Evolutionary conservation across 2,888 invertebrate genomes (phyloP).

Genomic region (Coenonympha arcania): DNA sequence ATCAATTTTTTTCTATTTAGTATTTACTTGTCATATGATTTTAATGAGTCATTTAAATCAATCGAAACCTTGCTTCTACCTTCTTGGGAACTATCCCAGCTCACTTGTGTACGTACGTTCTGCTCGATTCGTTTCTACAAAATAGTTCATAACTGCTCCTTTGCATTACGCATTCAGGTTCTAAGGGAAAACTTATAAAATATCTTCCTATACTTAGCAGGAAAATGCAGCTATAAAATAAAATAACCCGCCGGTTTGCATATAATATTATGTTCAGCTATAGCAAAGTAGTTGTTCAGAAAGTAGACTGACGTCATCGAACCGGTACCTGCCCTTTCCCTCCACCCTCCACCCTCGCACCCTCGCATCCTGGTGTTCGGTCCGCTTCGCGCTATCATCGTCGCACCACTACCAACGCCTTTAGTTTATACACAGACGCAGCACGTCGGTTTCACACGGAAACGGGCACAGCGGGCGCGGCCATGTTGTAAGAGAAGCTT

Average conservation of each 20-base stretch:
- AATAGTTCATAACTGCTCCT: too few species aligned
- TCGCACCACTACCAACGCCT: slow-evolving; percentile 32
- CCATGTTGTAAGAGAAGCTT: slow-evolving; percentile 71
- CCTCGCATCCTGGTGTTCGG: slow-evolving; percentile 42
- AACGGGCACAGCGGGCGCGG: slow-evolving; percentile 70
- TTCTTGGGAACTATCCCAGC: too few species aligned
- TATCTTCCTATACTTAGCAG: background rate
- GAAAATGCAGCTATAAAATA: background rate
- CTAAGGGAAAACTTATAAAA: too few species aligned
- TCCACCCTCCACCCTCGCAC: slow-evolving; percentile 25
- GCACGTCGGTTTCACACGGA: slow-evolving; percentile 71
- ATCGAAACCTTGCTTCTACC: too few species aligned
- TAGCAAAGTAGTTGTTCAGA: slow-evolving; percentile 49
- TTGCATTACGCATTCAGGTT: too few species aligned
- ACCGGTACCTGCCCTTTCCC: slow-evolving; percentile 49
- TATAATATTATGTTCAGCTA: slow-evolving; percentile 20
- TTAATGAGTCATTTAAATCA: too few species aligned
- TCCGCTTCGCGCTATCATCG: slow-evolving; percentile 36
- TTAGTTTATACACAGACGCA: slow-evolving; percentile 63
- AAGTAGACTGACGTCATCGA: slow-evolving; percentile 66
- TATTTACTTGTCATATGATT: too few species aligned
- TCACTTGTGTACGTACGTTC: too few species aligned
- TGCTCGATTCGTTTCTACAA: too few species aligned
- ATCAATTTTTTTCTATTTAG: too few species aligned
- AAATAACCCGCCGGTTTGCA: slow-evolving; percentile 9